These are phyloP conservation scores for Suricata suricatta DNA, from an alignment of 2,113 vertebrate species.

Conservation along the genomic window DNA sequence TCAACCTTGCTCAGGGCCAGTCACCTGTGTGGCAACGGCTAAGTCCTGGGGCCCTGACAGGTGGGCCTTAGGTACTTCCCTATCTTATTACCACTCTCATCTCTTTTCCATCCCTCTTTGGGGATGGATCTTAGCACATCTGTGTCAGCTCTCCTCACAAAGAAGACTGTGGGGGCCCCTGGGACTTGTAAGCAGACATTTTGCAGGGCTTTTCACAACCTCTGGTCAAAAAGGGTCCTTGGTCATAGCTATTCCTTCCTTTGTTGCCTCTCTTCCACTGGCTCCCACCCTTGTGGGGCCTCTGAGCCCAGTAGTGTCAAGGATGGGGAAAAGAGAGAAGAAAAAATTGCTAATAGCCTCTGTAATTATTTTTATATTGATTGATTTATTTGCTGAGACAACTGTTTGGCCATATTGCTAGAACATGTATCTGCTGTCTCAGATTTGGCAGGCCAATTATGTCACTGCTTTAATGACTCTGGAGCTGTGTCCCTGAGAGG, in stretches of 20 bases:
- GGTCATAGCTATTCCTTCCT: neutral
- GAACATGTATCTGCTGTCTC: neutral
- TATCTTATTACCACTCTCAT: neutral
- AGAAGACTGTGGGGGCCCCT: neutral
- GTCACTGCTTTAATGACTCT: slow-evolving; percentile 35
- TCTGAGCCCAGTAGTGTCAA: neutral
- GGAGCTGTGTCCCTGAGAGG: neutral
- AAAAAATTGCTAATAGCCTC: slow-evolving; percentile 1
- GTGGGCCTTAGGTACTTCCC: neutral
- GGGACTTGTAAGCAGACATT: neutral
- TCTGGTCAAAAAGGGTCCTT: neutral
- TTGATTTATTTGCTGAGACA: slow-evolving; percentile 63
- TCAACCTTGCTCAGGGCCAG: neutral
- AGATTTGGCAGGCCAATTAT: slow-evolving; percentile 32
- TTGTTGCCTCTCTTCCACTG: neutral
- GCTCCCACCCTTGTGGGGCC: neutral
- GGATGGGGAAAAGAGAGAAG: neutral
- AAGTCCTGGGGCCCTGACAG: neutral
- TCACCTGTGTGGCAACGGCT: neutral
- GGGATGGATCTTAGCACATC: neutral
- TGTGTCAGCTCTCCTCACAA: neutral
- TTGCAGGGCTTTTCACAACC: neutral
- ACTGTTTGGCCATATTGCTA: slow-evolving; percentile 45
- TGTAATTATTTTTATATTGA: slow-evolving; percentile 20
- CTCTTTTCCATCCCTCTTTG: neutral